Conservation (phyloP, 1,140 invertebrate genomes). For the Cylas formicarius region DNA sequence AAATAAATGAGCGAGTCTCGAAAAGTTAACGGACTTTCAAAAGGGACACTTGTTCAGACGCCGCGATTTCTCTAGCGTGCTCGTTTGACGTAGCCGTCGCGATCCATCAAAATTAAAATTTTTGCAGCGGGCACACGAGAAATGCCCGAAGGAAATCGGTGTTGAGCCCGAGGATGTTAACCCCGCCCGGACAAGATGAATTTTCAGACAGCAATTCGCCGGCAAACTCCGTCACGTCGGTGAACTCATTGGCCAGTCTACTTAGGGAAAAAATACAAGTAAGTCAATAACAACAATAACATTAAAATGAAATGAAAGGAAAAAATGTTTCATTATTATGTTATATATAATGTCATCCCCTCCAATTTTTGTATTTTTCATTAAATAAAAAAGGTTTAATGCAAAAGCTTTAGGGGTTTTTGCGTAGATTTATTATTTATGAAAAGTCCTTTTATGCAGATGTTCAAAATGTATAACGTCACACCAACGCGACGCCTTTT, state of each 20-base stretch:
- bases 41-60: neutral
- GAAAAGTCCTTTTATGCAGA: too few species aligned
- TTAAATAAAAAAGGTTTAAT: too few species aligned
- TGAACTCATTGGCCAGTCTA: constrained; percentile 74
- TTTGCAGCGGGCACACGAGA: constrained; percentile 37
- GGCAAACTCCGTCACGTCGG: constrained; percentile 69
- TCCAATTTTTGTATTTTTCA: too few species aligned
- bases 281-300: constrained; percentile 22
- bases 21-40: neutral
- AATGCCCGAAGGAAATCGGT: constrained; percentile 41
- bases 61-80: neutral
- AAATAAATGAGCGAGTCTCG: neutral
- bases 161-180: constrained; percentile 40
- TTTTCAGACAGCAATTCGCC: constrained; percentile 42
- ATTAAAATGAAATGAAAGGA: neutral
- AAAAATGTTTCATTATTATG: neutral
- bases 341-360: neutral
- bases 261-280: constrained; percentile 75
- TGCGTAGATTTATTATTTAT: too few species aligned
- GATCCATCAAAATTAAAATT: too few species aligned
- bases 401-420: too few species aligned
- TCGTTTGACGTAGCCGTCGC: too few species aligned
- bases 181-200: constrained; percentile 42
- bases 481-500: too few species aligned
- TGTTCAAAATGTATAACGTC: too few species aligned